A percentile compares a stretch with the other conserved stretches of the same genome.
phyloP scores from a whole-genome alignment of 2,797 vertebrate species.

The Mormyrops boulengeri region DNA sequence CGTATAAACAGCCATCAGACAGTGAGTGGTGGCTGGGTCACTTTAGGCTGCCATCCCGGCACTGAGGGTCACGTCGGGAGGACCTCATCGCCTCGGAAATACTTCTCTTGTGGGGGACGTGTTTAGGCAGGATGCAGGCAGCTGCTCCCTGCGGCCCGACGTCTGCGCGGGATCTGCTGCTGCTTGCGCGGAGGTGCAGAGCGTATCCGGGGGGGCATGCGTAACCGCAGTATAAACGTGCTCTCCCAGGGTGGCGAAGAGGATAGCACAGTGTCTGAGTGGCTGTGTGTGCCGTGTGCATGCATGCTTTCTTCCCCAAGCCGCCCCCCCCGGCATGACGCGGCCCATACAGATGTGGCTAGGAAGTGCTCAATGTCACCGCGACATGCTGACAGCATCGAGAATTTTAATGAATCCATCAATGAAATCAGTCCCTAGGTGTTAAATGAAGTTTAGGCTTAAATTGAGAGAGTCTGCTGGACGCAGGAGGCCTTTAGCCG shows the following conservation, averaged over 20 bases:
- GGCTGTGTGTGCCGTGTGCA: not conserved
- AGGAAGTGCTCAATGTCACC: constrained; percentile 3
- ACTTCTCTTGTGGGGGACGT: not conserved
- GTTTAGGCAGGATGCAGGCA: not conserved
- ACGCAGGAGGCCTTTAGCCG: not conserved
- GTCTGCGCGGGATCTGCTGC: not conserved
- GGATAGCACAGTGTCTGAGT: not conserved
- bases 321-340: not conserved
- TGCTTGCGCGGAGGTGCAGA: not conserved
- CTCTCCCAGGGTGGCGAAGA: not conserved
- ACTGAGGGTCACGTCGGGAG: not conserved
- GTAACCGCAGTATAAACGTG: not conserved
- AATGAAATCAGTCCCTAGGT: not conserved
- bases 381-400: not conserved
- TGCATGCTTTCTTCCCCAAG: not conserved
- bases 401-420: not conserved
- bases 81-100: not conserved
- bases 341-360: not conserved
- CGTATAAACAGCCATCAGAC: not conserved
- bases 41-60: not conserved
- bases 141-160: not conserved
- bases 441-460: not conserved
- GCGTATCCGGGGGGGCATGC: not conserved
- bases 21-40: not conserved
- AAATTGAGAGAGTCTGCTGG: not conserved